These are phyloP conservation scores for Petrolisthes manimaculis DNA, from an alignment of 2,888 invertebrate genomes.

Conservation along the genomic window DNA sequence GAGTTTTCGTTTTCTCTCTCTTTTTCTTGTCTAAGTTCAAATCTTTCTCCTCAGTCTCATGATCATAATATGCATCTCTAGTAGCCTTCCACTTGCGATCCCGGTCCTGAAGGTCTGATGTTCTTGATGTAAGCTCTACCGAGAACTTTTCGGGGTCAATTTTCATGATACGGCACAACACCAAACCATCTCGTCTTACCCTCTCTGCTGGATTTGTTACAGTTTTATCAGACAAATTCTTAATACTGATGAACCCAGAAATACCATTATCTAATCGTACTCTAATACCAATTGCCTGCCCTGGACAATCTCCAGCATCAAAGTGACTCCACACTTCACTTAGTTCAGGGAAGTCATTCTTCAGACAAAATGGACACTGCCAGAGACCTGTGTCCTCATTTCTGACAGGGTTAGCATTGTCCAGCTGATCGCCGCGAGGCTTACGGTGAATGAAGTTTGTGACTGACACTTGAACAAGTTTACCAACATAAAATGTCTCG, in stretches of 20 bases:
- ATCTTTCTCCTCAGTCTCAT: slow-evolving; percentile 85
- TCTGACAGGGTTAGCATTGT: slow-evolving; percentile 94
- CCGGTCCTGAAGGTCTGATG: slow-evolving; percentile 90
- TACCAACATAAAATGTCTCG: slow-evolving; percentile 91
- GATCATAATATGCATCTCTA: slow-evolving; percentile 92
- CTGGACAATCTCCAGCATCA: slow-evolving; percentile 91
- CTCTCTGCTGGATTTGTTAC: slow-evolving; percentile 94
- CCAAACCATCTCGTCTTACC: slow-evolving; percentile 85
- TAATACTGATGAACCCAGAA: slow-evolving; percentile 76
- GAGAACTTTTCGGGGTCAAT: slow-evolving; percentile 95
- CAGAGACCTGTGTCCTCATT: slow-evolving; percentile 95
- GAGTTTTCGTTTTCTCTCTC: slow-evolving; percentile 84
- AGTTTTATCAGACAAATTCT: slow-evolving; percentile 92
- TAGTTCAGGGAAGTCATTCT: slow-evolving; percentile 94
- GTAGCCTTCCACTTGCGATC: slow-evolving; percentile 92
- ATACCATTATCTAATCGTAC: slow-evolving; percentile 88
- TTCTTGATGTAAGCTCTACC: slow-evolving; percentile 92
- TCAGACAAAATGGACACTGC: slow-evolving; percentile 97
- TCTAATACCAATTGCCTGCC: slow-evolving; percentile 92
- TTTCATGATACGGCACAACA: slow-evolving; percentile 91
- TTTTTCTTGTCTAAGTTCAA: slow-evolving; percentile 81
- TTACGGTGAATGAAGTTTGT: slow-evolving; percentile 85
- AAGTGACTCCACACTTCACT: slow-evolving; percentile 99
- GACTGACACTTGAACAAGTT: slow-evolving; percentile 86
- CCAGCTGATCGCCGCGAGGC: slow-evolving; percentile 92